These are phyloP conservation scores for Ctenoplectra terminalis DNA, from an alignment of 1,140 invertebrate genomes.

Conservation along the genomic window DNA sequence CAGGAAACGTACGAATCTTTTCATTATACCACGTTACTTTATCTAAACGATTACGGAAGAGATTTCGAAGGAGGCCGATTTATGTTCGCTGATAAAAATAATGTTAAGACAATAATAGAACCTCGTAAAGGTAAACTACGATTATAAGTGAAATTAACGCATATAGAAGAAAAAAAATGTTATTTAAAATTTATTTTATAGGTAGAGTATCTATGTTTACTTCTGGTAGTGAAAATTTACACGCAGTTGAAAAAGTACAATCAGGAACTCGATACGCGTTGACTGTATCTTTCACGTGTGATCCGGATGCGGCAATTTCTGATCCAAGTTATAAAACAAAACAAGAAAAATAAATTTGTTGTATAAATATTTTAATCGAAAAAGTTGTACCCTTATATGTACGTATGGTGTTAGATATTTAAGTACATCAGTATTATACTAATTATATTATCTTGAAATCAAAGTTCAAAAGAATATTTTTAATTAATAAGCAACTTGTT, in stretches of 20 bases:
- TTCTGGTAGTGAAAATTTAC: conserved; percentile 92
- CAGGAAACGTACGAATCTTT: conserved; percentile 93
- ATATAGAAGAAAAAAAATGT: background rate
- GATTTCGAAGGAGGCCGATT: conserved; percentile 93
- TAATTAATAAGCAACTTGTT: background rate
- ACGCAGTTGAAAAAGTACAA: conserved; percentile 91
- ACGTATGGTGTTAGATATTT: background rate
- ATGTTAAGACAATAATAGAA: conserved; percentile 89
- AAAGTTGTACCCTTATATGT: background rate
- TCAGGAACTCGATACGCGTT: conserved; percentile 90
- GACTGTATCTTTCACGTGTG: conserved; percentile 94
- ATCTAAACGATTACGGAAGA: conserved; percentile 88
- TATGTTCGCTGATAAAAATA: conserved; percentile 89
- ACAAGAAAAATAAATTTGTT: background rate
- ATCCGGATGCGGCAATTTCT: conserved; percentile 85
- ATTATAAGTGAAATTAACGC: background rate
- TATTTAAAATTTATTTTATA: conserved; percentile 68
- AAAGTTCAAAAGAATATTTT: background rate
- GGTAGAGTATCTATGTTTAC: conserved; percentile 92
- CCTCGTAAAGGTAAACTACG: conserved; percentile 86
- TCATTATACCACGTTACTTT: conserved; percentile 93
- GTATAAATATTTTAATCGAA: background rate
- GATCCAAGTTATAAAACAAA: conserved; percentile 81
- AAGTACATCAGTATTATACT: background rate
- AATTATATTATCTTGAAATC: background rate